Conservation (phyloP, 1,140 invertebrate genomes). For the Drosophila sulfurigaster region DNA sequence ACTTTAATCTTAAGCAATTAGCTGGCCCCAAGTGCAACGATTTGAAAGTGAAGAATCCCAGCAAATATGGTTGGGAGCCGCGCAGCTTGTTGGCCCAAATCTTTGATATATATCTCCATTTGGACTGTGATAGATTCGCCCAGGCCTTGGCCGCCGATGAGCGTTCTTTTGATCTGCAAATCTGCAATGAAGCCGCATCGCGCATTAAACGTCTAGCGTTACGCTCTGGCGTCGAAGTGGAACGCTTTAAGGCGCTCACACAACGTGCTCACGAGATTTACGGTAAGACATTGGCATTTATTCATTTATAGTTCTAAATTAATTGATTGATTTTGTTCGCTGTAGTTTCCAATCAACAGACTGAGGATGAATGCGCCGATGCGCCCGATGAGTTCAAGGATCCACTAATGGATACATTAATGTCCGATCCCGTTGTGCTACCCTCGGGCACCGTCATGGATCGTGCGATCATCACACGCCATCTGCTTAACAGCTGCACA, state of each 20-base stretch:
- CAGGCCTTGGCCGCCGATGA: slow-evolving; percentile 95
- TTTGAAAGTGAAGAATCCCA: slow-evolving; percentile 97
- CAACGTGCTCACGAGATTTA: slow-evolving; percentile 92
- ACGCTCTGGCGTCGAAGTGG: slow-evolving; percentile 93
- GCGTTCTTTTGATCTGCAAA: slow-evolving; percentile 96
- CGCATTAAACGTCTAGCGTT: slow-evolving; percentile 93
- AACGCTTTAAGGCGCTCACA: slow-evolving; percentile 92
- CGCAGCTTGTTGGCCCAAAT: slow-evolving; percentile 94
- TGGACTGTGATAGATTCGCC: slow-evolving; percentile 96
- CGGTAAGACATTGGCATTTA: slow-evolving; percentile 74
- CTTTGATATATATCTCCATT: slow-evolving; percentile 98
- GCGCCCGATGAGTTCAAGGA: slow-evolving; percentile 99
- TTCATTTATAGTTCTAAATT: not conserved
- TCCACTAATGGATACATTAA: slow-evolving; percentile 98
- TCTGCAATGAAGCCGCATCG: slow-evolving; percentile 95
- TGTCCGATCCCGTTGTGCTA: slow-evolving; percentile 97
- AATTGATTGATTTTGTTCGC: slow-evolving; percentile 17
- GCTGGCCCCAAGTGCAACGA: slow-evolving; percentile 99
- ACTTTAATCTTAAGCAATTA: slow-evolving; percentile 98
- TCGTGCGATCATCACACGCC: slow-evolving; percentile 95
- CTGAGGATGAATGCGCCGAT: slow-evolving; percentile 96
- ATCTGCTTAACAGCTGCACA: slow-evolving; percentile 97
- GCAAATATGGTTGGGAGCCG: slow-evolving; percentile 99
- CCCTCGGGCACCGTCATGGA: slow-evolving; percentile 98
- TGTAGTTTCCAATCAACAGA: slow-evolving; percentile 92